Evolutionary conservation across 2,797 vertebrate species (phyloP).

Genomic region (Phalloptychus januarius): DNA sequence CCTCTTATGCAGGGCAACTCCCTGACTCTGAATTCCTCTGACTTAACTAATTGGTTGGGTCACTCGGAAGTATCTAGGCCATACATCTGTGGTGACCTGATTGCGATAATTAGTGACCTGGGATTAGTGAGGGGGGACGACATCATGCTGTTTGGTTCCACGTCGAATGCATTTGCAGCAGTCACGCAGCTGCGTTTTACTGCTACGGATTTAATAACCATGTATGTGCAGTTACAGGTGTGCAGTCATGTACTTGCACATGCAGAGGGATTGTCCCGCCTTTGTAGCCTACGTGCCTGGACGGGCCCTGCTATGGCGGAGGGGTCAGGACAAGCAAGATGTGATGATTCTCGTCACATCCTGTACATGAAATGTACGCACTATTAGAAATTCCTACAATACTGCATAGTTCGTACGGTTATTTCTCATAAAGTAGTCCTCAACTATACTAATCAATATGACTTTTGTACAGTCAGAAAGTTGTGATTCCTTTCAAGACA

Average conservation of each 20-base stretch:
- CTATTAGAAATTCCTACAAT: slow-evolving; percentile 18
- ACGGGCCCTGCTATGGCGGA: not conserved
- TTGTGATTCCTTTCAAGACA: not conserved
- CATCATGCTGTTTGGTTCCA: slow-evolving; percentile 10
- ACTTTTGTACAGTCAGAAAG: not conserved
- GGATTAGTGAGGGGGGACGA: slow-evolving; percentile 15
- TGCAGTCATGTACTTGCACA: not conserved
- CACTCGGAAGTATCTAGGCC: slow-evolving; percentile 43
- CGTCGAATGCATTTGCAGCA: not conserved
- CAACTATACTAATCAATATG: not conserved
- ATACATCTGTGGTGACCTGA: slow-evolving; percentile 27
- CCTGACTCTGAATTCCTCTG: slow-evolving; percentile 7
- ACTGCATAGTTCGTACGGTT: not conserved
- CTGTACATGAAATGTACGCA: slow-evolving; percentile 46
- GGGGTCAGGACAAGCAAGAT: slow-evolving; percentile 1
- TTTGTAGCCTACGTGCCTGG: slow-evolving; percentile 5
- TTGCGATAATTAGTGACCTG: slow-evolving; percentile 28
- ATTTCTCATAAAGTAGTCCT: not conserved
- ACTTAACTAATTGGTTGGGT: slow-evolving; percentile 37
- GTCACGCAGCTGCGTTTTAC: not conserved
- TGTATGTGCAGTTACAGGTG: not conserved
- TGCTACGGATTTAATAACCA: not conserved
- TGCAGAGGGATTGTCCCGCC: slow-evolving; percentile 42
- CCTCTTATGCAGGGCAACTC: not conserved
- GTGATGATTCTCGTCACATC: slow-evolving; percentile 20